phyloP scores from a whole-genome alignment of 2,888 invertebrate species.

The Caenorhabditis sp. region DNA sequence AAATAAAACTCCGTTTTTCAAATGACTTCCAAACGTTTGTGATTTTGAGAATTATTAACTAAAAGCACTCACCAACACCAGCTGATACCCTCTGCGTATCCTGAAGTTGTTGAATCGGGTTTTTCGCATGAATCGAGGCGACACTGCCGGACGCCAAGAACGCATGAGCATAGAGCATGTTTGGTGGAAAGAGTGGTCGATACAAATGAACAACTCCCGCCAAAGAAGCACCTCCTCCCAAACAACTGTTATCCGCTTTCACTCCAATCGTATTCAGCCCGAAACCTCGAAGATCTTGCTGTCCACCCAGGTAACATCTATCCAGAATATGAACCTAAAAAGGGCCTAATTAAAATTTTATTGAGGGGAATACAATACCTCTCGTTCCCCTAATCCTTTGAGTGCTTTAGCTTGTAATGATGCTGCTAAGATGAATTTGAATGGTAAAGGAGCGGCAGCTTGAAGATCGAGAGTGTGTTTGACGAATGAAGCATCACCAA shows the following conservation, averaged over 20 bases:
- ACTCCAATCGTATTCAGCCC: conserved; percentile 76
- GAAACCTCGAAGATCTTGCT: conserved; percentile 87
- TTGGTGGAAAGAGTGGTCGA: conserved; percentile 78
- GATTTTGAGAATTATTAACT: neutral
- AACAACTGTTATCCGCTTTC: conserved; percentile 78
- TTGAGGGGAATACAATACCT: conserved; percentile 11
- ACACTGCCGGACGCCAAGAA: conserved; percentile 79
- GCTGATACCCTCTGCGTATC: conserved; percentile 77
- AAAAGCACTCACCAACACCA: conserved; percentile 74
- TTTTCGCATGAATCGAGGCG: conserved; percentile 57
- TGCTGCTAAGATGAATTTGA: conserved; percentile 71
- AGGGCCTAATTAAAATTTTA: no score
- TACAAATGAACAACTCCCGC: conserved; percentile 86
- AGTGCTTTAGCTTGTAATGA: conserved; percentile 52
- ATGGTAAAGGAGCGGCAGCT: conserved; percentile 78
- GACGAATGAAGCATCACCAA: conserved; percentile 89
- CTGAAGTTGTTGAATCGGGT: conserved; percentile 55
- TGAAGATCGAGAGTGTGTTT: conserved; percentile 80
- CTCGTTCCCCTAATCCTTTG: conserved; percentile 53
- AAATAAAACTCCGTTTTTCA: no score
- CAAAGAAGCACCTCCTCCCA: conserved; percentile 81
- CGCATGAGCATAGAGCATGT: conserved; percentile 85
- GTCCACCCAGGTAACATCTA: conserved; percentile 87
- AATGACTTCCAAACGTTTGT: no score
- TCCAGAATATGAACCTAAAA: conserved; percentile 62